phyloP scores from a whole-genome alignment of 2,888 invertebrate genomes.

The Chalcosyrphus nemorum region DNA sequence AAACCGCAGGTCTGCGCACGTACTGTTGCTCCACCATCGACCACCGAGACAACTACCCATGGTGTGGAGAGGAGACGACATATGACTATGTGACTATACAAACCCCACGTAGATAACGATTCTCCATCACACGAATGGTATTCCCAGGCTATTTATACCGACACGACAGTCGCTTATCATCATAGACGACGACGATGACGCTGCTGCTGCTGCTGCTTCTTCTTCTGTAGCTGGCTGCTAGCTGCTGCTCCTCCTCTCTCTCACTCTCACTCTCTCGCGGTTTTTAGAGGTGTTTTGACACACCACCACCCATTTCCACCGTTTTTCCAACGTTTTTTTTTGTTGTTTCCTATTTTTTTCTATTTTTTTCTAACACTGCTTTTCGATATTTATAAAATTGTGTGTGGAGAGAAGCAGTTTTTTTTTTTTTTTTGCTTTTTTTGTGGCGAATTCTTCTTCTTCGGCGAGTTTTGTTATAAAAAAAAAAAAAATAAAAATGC shows the following conservation, averaged over 20 bases:
- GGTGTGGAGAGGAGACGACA: too few species aligned
- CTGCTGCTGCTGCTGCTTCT: slow-evolving; percentile 13
- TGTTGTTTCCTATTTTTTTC: neutral
- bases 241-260: too few species aligned
- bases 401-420: neutral
- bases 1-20: slow-evolving; percentile 67
- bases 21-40: slow-evolving; percentile 65
- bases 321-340: slow-evolving; percentile 2
- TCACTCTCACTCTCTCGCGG: slow-evolving; percentile 32
- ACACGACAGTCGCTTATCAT: slow-evolving; percentile 53
- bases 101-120: slow-evolving; percentile 34
- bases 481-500: slow-evolving; percentile 43
- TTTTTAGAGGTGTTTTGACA: slow-evolving; percentile 42
- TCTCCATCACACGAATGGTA: slow-evolving; percentile 49
- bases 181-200: slow-evolving; percentile 28
- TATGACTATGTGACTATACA: neutral
- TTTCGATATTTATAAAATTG: slow-evolving; percentile 18
- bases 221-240: too few species aligned
- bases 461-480: slow-evolving; percentile 29
- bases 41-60: slow-evolving; percentile 40
- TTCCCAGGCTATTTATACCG: slow-evolving; percentile 68
- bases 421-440: slow-evolving; percentile 8
- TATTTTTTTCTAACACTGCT: neutral
- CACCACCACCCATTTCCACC: neutral
- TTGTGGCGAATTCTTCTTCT: slow-evolving; percentile 56